Base-by-base conservation (phyloP, 2,797 vertebrate species). In the Sardinella longiceps region DNA sequence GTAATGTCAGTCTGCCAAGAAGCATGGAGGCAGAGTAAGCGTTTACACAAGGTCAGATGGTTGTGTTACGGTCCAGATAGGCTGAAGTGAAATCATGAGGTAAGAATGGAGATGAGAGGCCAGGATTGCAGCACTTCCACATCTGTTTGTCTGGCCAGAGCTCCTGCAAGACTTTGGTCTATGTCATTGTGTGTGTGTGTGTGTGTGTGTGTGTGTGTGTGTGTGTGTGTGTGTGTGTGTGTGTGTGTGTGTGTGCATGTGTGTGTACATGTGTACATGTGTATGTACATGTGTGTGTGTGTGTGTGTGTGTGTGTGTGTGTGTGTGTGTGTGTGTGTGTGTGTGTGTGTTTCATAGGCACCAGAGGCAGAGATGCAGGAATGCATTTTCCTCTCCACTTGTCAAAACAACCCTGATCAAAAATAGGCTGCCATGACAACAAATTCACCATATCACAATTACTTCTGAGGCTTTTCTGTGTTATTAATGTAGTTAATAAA, bases 241-340 rank as follows among this genome's bases (percentile, higher is more conserved):
- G 23, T 58, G 53, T 58, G 51, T 53, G 58, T 66, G 56, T 66
- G n/a, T 33, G 28, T 50, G 20, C 23, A 3, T 83, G 56, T 66
- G 18, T 81, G 56, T 37, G 43, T 70, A 3, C 12, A n/a, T 81
- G 37, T 50, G 43, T 70, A 25, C 48, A 28, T 81, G 25, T 37
- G 28, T 51, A 20, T 50, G 28, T 80, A 50, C 58, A 50, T 56
- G 20, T 20, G 50, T 28, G 20, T 60, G 77, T 70, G 20, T n/a
- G 70, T 33, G 23, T 80, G 70, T 83, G 82, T 43, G 85, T 80
- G 28, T 80, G 51, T 63, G 50, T 37, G 43, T 50, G 45, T 84
- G 53, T 82, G 81, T 60, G 53, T 63, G 82, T 82, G 58, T 63
- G 82, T 37, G 15, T 30, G 25, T 66, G 60, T 66, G 60, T 66